Conservation (phyloP, 2,797 vertebrate genomes). For the Enteromius fasciolatus region DNA sequence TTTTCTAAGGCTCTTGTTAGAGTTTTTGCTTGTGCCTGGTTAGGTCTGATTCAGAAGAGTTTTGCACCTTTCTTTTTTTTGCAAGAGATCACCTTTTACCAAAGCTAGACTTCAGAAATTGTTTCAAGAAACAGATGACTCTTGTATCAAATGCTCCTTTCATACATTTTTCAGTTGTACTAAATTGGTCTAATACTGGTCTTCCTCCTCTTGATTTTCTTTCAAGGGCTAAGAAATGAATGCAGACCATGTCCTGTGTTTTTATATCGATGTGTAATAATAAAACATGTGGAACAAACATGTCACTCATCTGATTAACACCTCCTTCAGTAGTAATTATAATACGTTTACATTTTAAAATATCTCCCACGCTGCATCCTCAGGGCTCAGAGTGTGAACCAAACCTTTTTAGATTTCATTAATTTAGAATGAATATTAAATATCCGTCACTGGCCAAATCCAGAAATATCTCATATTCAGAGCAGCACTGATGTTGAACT, state of each 20-base stretch:
- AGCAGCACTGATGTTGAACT: constrained; percentile 38
- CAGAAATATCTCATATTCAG: constrained; percentile 48
- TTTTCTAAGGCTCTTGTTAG: not conserved
- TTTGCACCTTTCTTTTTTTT: too few relatives aligned
- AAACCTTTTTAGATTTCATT: constrained; percentile 1
- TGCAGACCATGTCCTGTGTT: not conserved
- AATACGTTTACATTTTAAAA: constrained; percentile 7
- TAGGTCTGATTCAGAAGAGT: not conserved
- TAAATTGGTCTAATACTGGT: not conserved
- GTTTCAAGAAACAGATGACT: not conserved
- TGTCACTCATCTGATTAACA: not conserved
- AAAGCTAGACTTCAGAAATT: not conserved
- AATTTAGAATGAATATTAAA: constrained; percentile 19
- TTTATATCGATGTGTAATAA: not conserved
- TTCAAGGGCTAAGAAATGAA: not conserved
- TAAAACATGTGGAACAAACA: not conserved
- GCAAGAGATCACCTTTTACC: not conserved
- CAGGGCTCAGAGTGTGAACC: not conserved
- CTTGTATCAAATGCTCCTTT: not conserved
- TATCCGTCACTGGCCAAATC: constrained; percentile 4
- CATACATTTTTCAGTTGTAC: not conserved
- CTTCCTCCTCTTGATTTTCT: not conserved
- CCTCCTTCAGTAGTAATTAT: constrained; percentile 11
- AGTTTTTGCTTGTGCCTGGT: not conserved
- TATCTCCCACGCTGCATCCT: constrained; percentile 9